Base-by-base conservation (phyloP, 2,888 invertebrate genomes). In the Platycnemis pennipes region DNA sequence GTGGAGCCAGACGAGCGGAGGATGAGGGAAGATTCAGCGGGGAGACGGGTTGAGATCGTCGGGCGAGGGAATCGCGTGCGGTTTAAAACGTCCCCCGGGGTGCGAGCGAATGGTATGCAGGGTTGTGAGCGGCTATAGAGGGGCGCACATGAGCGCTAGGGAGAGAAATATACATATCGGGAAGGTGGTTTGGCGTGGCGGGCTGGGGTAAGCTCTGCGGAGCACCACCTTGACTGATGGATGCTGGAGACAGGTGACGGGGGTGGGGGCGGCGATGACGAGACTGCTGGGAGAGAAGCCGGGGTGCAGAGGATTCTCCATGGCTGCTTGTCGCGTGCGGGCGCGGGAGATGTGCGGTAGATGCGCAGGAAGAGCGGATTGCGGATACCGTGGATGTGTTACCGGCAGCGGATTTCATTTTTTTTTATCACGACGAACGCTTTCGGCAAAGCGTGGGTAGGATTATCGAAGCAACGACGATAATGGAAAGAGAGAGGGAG, bases 51-150 rank as follows among this genome's bases (percentile, higher is more conserved):
- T n/a, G n/a, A n/a, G n/a, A n/a, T n/a, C n/a, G 1, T 16, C 26
- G n/a, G 63, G 63, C 63, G 26, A 63, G 63, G 22, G 26, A 63
- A 63, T 63, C n/a, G 63, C 77, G n/a, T 16, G 77, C 77, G 77
- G 77, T 77, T 77, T 77, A 77, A 77, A 77, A 77, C 31, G 31
- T 37, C 77, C 77, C 77, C n/a, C 37, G 77, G 77, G 37, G 77
- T 37, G 13, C 0, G 16, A 77, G 31, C 11, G 37, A 31, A 77
- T 8, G 77, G 77, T 37, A 11, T 16, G 63, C 63, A 26, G 63
- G 63, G 63, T 8, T 63, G 63, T 77, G 77, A 7, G 37, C 13
- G 77, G 77, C 19, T 37, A 37, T 26, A 26, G 31, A 77, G 26
- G 22, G 77, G 37, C 1, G 37, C 31, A 37, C 31, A 37, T 77